phyloP scores from a whole-genome alignment of 2,797 vertebrate genomes.

The Labeo calbasu region DNA sequence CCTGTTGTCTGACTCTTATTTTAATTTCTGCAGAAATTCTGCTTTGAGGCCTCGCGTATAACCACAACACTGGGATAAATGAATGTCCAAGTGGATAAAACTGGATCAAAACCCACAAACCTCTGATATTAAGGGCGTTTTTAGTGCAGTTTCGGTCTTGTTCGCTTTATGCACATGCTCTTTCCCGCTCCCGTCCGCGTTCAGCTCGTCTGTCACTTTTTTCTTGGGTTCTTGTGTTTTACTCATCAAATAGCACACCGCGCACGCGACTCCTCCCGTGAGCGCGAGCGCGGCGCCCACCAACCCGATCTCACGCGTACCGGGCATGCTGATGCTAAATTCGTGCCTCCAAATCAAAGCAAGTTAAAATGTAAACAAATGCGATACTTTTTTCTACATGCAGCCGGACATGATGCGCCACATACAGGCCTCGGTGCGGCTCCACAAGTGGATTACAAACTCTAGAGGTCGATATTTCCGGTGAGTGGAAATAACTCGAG shows the following conservation, averaged over 20 bases:
- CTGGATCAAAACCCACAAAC: constrained; percentile 35
- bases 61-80: neutral
- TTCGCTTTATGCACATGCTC: constrained; percentile 6
- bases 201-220: neutral
- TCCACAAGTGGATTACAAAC: constrained; percentile 77
- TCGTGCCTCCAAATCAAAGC: neutral
- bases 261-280: constrained; percentile 73
- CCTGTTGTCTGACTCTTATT: neutral
- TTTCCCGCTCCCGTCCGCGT: neutral
- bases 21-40: neutral
- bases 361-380: neutral
- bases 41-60: neutral
- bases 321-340: constrained; percentile 65
- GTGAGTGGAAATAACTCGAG: neutral
- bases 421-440: neutral
- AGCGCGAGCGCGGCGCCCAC: constrained; percentile 68
- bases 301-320: constrained; percentile 64
- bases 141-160: neutral
- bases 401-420: constrained; percentile 27
- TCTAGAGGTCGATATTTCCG: constrained; percentile 63
- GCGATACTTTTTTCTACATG: constrained; percentile 22
- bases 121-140: constrained; percentile 38
- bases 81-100: neutral
- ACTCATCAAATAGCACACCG: constrained; percentile 69
- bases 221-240: constrained; percentile 16